A percentile compares a stretch with the other conserved stretches of the same genome.
phyloP scores from a whole-genome alignment of 2,888 invertebrate genomes.

The Drosophila melanocephala region DNA sequence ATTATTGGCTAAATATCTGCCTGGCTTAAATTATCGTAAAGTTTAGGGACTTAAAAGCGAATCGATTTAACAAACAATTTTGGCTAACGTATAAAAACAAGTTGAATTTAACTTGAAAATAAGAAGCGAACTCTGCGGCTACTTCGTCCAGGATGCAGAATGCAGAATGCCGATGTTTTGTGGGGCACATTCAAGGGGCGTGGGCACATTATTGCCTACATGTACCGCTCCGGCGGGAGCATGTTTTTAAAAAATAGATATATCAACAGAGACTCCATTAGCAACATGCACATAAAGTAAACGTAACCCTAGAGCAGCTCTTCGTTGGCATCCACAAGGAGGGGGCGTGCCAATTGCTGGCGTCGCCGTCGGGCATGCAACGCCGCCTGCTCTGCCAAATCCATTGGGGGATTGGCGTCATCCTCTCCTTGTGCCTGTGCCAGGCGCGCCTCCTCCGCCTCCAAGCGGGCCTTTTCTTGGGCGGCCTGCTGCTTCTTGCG shows the following conservation, averaged over 20 bases:
- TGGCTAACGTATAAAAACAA: slow-evolving; percentile 51
- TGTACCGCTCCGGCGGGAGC: slow-evolving; percentile 25
- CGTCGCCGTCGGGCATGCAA: slow-evolving; percentile 45
- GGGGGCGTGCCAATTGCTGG: slow-evolving; percentile 47
- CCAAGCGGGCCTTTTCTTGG: slow-evolving; percentile 69
- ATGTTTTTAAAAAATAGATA: slow-evolving; percentile 54
- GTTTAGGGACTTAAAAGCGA: slow-evolving; percentile 49
- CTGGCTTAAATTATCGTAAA: slow-evolving; percentile 62
- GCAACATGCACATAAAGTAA: slow-evolving; percentile 48
- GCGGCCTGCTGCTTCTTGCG: slow-evolving; percentile 88
- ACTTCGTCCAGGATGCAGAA: slow-evolving; percentile 3
- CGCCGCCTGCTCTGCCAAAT: slow-evolving; percentile 61
- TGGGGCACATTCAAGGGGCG: not conserved
- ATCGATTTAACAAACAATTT: slow-evolving; percentile 65
- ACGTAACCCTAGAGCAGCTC: slow-evolving; percentile 67
- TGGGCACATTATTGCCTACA: slow-evolving; percentile 7
- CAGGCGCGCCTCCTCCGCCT: slow-evolving; percentile 42
- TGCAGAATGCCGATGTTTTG: not conserved
- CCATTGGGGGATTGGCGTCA: slow-evolving; percentile 30
- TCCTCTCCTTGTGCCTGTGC: slow-evolving; percentile 35
- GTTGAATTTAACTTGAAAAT: slow-evolving; percentile 44
- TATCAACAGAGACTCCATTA: slow-evolving; percentile 57
- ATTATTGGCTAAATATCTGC: slow-evolving; percentile 43
- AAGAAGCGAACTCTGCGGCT: slow-evolving; percentile 26
- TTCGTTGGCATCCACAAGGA: slow-evolving; percentile 52